Base-by-base conservation (phyloP, 2,888 invertebrate genomes). In the Polydrusus cervinus region DNA sequence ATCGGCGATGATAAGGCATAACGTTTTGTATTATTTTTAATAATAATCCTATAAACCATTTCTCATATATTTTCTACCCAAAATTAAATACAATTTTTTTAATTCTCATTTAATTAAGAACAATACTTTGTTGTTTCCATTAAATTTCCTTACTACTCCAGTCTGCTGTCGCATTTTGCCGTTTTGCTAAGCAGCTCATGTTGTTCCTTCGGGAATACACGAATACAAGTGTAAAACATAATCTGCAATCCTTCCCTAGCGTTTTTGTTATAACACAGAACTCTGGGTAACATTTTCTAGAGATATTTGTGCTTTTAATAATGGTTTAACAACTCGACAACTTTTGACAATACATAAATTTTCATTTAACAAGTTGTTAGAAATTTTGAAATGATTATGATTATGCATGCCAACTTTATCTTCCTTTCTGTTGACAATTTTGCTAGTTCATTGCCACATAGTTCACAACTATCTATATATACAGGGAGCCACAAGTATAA, bases 181-280 rank as follows among this genome's bases (percentile, higher is more conserved):
- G 40, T 61, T 61, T 61, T 61, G 13, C 40, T 45, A 61, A 61
- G 61, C 40, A 18, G 25, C 45, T 45, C 20, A 40, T 16, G 61
- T 61, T 61, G 14, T 40, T 11, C 61, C 61, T 16, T 40, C 11
- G 61, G 61, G 40, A 61, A 9, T 20, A 47, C 45, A 62, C 55
- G 71, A 71, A 65, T 51, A 65, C 71, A 71, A 65, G 71, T 65
- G 71, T 71, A 71, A 71, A 65, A 71, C 71, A 71, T 71, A 71
- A 71, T 71, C 55, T 45, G 65, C n/a, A 65, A 55, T 65, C 57
- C 34, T 64, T 45, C 64, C 43, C 66, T 40, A 34, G 49, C n/a
- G 65, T 61, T 65, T 66, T 66, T 66, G 51, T 53, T 38, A 16
- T 10, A 66, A 51, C 34, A 34, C 38, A 66, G 49, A 53, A 51